These are phyloP conservation scores for Hydrotaea diabolus DNA, from an alignment of 2,888 invertebrate species.

Conservation along the genomic window DNA sequence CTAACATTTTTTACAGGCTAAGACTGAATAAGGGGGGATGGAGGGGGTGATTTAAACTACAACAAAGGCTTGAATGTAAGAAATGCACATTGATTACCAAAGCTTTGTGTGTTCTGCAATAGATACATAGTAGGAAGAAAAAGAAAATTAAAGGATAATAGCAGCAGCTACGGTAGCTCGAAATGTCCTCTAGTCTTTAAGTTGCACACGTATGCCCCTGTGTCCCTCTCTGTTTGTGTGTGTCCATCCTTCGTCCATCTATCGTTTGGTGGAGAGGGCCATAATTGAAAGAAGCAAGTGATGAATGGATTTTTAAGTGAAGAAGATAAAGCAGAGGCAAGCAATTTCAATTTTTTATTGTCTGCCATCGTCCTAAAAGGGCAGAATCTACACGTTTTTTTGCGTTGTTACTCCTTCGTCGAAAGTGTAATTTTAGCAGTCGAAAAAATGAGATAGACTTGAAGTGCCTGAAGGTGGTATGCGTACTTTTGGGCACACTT, in stretches of 20 bases:
- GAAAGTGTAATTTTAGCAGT: no score
- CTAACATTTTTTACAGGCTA: no score
- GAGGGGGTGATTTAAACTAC: not conserved
- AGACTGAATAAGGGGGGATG: not conserved
- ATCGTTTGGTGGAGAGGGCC: not conserved
- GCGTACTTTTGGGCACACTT: no score
- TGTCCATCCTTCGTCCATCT: not conserved
- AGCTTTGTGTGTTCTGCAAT: slow-evolving; percentile 31
- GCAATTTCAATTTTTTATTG: slow-evolving; percentile 7
- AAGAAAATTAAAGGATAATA: slow-evolving; percentile 15
- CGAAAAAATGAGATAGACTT: no score
- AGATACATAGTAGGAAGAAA: not conserved
- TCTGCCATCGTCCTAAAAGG: not conserved
- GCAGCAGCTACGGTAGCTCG: not conserved
- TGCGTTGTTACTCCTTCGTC: no score
- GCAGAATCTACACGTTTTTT: not conserved
- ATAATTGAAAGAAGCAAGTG: slow-evolving; percentile 58
- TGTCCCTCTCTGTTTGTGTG: not conserved
- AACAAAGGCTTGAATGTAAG: slow-evolving; percentile 3
- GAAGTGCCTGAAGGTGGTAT: no score
- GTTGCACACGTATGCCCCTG: not conserved
- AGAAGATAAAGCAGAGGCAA: slow-evolving; percentile 49
- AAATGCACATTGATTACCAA: slow-evolving; percentile 49
- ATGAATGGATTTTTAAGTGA: slow-evolving; percentile 63
- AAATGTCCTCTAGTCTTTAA: not conserved